Evolutionary conservation across 2,113 vertebrate genomes (phyloP).

Genomic region (Oryzias woworae): DNA sequence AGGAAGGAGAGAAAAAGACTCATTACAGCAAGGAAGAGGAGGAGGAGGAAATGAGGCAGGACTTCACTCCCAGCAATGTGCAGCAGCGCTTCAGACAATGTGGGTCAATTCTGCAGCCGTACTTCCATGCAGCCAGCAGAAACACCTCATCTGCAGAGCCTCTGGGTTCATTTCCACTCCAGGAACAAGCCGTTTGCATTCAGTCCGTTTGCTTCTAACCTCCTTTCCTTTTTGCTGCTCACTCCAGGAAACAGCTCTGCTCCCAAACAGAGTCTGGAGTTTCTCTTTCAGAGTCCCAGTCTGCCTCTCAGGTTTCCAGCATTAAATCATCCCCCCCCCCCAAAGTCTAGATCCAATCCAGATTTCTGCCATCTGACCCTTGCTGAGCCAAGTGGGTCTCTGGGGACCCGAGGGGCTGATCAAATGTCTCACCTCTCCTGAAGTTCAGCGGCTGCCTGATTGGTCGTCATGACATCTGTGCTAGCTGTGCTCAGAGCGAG

Average conservation of each 20-base stretch:
- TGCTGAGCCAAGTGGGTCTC: conserved; percentile 32
- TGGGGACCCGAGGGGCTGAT: conserved; percentile 43
- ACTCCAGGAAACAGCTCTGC: too few relatives aligned
- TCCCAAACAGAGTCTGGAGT: too few relatives aligned
- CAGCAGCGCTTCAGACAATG: conserved; percentile 59
- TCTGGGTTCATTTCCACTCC: conserved; percentile 61
- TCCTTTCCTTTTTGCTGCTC: too few relatives aligned
- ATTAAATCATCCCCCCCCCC: neutral
- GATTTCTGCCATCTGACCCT: conserved; percentile 69
- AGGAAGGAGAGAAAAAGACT: conserved; percentile 16
- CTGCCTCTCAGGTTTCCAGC: conserved; percentile 47
- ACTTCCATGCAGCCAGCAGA: conserved; percentile 53
- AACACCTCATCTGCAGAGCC: conserved; percentile 60
- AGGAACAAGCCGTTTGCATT: conserved; percentile 65
- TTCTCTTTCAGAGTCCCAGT: conserved; percentile 15
- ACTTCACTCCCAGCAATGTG: conserved; percentile 47
- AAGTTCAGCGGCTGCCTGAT: conserved; percentile 32
- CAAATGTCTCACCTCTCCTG: conserved; percentile 56
- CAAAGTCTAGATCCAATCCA: conserved; percentile 54
- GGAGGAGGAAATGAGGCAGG: conserved; percentile 19
- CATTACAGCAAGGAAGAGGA: conserved; percentile 25
- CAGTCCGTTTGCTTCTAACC: conserved; percentile 51
- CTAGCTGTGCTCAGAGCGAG: conserved; percentile 13
- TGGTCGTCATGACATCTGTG: conserved; percentile 33
- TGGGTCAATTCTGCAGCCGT: conserved; percentile 62